These are phyloP conservation scores for Lordiphosa fenestrarum DNA, from an alignment of 2,888 invertebrate species.

Conservation along the genomic window DNA sequence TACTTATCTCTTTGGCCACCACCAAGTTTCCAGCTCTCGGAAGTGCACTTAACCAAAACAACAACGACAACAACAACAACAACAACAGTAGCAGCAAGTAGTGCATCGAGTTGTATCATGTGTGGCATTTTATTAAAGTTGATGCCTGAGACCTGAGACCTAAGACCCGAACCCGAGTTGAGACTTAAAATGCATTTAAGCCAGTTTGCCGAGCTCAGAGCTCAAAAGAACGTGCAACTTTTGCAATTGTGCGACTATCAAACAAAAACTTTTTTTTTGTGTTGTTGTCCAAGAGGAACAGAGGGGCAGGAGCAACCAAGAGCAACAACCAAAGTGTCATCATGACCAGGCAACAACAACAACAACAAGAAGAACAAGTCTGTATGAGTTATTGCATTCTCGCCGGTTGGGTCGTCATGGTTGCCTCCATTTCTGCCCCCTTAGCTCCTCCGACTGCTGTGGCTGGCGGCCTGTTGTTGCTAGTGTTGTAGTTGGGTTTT, in stretches of 20 bases:
- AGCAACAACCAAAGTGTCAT: conserved; percentile 43
- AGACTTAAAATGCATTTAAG: conserved; percentile 61
- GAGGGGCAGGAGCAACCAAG: conserved; percentile 14
- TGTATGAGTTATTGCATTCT: conserved; percentile 70
- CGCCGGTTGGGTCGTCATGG: conserved; percentile 29
- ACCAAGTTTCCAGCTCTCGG: conserved; percentile 61
- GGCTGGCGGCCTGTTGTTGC: conserved; percentile 29
- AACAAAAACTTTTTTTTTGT: conserved; percentile 42
- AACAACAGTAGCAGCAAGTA: too few relatives aligned
- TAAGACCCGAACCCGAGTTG: conserved; percentile 5
- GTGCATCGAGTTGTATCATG: conserved; percentile 18
- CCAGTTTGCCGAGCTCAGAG: conserved; percentile 34
- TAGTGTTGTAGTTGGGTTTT: conserved; percentile 37
- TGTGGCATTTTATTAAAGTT: conserved; percentile 62
- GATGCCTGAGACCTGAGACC: conserved; percentile 19
- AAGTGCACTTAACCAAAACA: conserved; percentile 65
- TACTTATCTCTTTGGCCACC: conserved; percentile 53
- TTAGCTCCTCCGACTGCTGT: conserved; percentile 28
- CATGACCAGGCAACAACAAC: conserved; percentile 34
- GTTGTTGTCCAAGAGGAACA: conserved; percentile 1
- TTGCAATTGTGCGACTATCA: conserved; percentile 52
- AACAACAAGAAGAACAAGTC: conserved; percentile 27
- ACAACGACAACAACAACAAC: too few relatives aligned
- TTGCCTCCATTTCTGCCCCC: conserved; percentile 16
- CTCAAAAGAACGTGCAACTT: conserved; percentile 48